phyloP scores from a whole-genome alignment of 1,140 invertebrate genomes.

The Harpegnathos saltator region DNA sequence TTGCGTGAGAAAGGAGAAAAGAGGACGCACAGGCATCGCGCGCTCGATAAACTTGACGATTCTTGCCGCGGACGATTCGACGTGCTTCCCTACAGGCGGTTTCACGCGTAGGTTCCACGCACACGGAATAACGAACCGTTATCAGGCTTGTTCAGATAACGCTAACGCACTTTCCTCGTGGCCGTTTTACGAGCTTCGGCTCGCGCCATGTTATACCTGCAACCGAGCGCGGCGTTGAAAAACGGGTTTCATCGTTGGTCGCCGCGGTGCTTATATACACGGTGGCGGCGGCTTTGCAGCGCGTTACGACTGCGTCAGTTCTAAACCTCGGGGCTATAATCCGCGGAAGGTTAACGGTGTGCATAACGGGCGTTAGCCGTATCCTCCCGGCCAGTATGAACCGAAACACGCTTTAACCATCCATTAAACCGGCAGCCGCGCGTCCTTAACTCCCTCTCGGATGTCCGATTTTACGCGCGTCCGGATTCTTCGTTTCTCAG shows the following conservation, averaged over 20 bases:
- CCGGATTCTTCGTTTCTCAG: slow-evolving; percentile 25
- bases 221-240: slow-evolving; percentile 58
- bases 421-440: slow-evolving; percentile 61
- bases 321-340: slow-evolving; percentile 74
- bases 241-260: slow-evolving; percentile 65
- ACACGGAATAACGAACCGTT: slow-evolving; percentile 62
- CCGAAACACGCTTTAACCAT: slow-evolving; percentile 69
- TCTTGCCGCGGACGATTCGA: neutral
- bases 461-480: slow-evolving; percentile 58
- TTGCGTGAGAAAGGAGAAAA: too few relatives aligned
- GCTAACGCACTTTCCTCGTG: slow-evolving; percentile 21
- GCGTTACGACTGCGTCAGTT: slow-evolving; percentile 56
- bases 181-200: slow-evolving; percentile 64
- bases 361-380: slow-evolving; percentile 64
- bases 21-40: too few relatives aligned
- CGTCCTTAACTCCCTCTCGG: slow-evolving; percentile 35
- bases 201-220: slow-evolving; percentile 60
- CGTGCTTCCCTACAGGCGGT: neutral
- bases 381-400: slow-evolving; percentile 57
- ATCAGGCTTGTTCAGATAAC: slow-evolving; percentile 60
- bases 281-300: neutral
- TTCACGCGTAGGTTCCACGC: slow-evolving; percentile 14
- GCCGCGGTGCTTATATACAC: slow-evolving; percentile 49
- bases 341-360: slow-evolving; percentile 64
- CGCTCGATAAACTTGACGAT: too few relatives aligned